Conservation (phyloP, 2,797 vertebrate species). For the Eulemur rubriventer region DNA sequence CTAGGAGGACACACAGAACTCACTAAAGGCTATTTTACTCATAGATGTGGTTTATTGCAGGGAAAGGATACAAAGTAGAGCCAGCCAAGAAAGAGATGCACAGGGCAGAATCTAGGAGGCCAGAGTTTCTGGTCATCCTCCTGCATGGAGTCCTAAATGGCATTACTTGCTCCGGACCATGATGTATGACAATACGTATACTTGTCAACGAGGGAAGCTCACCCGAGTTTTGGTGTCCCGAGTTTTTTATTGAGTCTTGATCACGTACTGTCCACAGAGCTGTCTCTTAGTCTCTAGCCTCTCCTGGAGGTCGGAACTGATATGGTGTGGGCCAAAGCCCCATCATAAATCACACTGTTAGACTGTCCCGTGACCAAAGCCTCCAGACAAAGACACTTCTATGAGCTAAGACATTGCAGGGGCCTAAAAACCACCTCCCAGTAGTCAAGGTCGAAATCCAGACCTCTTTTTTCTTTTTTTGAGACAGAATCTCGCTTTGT, state of each 20-base stretch:
- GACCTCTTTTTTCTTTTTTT: background rate
- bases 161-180: background rate
- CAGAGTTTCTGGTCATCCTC: background rate
- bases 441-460: background rate
- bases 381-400: background rate
- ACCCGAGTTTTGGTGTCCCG: background rate
- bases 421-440: background rate
- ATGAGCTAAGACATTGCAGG: background rate
- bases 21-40: background rate
- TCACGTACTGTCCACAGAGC: background rate
- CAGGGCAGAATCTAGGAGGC: background rate
- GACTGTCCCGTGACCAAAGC: background rate
- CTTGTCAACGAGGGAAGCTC: background rate
- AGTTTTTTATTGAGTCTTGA: background rate
- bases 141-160: background rate
- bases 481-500: too few species aligned
- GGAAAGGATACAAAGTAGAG: background rate
- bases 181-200: rapidly evolving
- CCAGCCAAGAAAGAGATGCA: background rate
- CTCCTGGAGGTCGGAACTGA: background rate
- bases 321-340: background rate
- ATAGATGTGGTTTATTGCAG: background rate
- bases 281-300: background rate
- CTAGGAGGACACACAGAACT: background rate
- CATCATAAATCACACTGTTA: background rate